Conservation (phyloP, 2,113 vertebrate species). For the Leucopsar rothschildi region DNA sequence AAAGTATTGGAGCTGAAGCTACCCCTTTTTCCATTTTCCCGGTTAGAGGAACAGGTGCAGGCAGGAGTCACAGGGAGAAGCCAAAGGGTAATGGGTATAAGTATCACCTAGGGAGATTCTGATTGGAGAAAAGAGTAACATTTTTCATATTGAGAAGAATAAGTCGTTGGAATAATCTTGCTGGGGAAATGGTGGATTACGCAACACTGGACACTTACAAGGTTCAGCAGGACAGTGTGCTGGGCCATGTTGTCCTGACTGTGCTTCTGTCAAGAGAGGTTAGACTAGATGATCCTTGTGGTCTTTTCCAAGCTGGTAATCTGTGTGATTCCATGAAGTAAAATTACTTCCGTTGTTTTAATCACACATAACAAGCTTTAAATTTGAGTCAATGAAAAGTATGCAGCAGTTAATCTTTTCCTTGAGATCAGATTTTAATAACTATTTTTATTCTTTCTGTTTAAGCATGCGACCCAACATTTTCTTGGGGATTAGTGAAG, state of each 20-base stretch:
- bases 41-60: neutral
- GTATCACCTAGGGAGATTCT: neutral
- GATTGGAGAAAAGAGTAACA: neutral
- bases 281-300: neutral
- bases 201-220: neutral
- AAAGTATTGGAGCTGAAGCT: neutral
- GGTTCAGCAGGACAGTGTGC: neutral
- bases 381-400: neutral
- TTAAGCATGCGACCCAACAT: conserved; percentile 93
- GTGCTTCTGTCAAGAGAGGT: neutral
- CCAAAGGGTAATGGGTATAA: neutral
- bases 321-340: neutral
- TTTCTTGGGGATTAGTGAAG: conserved; percentile 92
- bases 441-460: neutral
- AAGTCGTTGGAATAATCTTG: neutral
- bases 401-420: neutral
- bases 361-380: neutral
- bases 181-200: neutral
- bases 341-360: neutral
- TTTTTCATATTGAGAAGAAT: neutral
- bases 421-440: neutral
- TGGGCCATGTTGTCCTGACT: neutral
- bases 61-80: neutral
- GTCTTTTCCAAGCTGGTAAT: neutral
- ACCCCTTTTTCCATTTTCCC: neutral